A percentile compares a stretch with the other conserved stretches of the same genome.
phyloP scores from a whole-genome alignment of 2,888 invertebrate genomes.

The Phengaris arion region DNA sequence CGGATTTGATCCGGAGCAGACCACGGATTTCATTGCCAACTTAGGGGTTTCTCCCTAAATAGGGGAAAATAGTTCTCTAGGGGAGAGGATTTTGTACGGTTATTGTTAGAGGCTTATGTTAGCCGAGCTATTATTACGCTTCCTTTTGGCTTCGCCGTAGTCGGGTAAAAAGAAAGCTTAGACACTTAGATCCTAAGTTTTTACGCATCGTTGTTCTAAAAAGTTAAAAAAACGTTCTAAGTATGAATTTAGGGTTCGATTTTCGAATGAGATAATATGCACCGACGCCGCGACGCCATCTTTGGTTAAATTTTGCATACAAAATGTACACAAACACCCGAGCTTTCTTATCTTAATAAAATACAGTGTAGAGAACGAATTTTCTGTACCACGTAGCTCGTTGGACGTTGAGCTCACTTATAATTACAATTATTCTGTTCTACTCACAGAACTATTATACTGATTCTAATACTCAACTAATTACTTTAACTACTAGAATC shows the following conservation, averaged over 20 bases:
- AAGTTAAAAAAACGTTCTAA: constrained; percentile 32
- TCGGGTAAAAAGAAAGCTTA: too few relatives aligned
- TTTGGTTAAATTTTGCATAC: constrained; percentile 47
- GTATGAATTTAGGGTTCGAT: constrained; percentile 37
- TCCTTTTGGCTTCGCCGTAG: too few relatives aligned
- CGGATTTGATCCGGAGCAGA: too few relatives aligned
- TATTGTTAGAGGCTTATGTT: too few relatives aligned
- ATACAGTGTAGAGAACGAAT: constrained; percentile 18
- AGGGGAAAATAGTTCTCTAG: too few relatives aligned
- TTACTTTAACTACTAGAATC: background rate
- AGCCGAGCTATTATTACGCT: too few relatives aligned
- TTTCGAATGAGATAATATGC: constrained; percentile 38
- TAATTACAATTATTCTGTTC: background rate
- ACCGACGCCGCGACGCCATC: constrained; percentile 40
- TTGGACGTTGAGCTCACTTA: background rate
- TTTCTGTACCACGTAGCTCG: background rate
- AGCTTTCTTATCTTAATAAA: constrained; percentile 39
- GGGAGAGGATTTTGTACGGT: too few relatives aligned
- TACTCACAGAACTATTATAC: background rate
- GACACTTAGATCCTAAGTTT: too few relatives aligned
- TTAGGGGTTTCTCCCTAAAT: too few relatives aligned
- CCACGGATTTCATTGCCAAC: too few relatives aligned
- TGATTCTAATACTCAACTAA: background rate
- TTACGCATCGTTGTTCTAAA: background rate
- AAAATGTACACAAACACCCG: constrained; percentile 44